These are phyloP conservation scores for Sebastes schlegelii DNA, from an alignment of 2,113 vertebrate species.

Conservation along the genomic window DNA sequence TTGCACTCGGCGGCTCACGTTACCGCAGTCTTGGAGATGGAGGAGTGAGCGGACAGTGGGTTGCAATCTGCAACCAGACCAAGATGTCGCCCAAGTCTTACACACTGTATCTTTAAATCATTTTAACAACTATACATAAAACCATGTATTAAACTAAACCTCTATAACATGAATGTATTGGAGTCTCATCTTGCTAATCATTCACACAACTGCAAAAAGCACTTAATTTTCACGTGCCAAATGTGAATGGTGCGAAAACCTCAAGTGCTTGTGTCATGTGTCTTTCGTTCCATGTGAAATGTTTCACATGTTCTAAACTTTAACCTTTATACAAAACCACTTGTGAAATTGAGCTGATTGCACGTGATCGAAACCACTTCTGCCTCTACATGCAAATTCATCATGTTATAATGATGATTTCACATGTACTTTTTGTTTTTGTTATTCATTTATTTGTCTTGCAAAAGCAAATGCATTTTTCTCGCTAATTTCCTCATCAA, in stretches of 20 bases:
- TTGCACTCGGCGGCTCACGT: no score
- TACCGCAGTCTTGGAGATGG: no score
- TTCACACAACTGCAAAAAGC: neutral
- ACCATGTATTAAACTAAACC: neutral
- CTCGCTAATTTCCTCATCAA: neutral
- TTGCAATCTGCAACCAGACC: no score
- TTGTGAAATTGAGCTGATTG: neutral
- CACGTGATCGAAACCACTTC: neutral
- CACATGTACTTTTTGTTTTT: neutral
- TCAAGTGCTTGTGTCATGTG: neutral
- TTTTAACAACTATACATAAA: slow-evolving; percentile 14
- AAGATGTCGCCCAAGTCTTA: no score
- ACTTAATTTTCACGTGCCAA: neutral
- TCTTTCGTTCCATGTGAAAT: neutral
- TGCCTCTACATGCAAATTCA: neutral
- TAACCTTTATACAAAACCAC: neutral
- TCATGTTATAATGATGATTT: neutral
- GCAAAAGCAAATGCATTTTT: slow-evolving; percentile 1
- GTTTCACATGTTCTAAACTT: neutral
- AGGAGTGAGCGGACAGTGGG: no score
- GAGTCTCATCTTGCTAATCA: slow-evolving; percentile 18
- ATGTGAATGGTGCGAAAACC: neutral
- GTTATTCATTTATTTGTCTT: slow-evolving; percentile 1
- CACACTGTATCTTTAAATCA: neutral
- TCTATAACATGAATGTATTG: neutral